Base-by-base conservation (phyloP, 2,797 vertebrate genomes). In the Catharus ustulatus region DNA sequence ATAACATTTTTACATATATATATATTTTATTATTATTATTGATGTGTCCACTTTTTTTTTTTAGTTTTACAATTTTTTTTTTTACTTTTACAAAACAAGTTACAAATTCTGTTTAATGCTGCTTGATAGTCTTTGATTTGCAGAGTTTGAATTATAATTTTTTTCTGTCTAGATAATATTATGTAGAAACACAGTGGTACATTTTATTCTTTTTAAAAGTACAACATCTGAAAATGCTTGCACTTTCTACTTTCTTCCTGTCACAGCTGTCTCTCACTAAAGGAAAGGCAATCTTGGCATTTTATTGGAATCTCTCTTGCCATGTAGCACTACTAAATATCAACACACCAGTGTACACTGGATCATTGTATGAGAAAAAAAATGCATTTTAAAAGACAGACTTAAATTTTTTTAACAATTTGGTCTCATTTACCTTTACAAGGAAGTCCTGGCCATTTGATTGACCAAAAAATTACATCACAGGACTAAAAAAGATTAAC, bases 381-480 rank as follows among this genome's bases (percentile, higher is more conserved):
- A 45, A 5, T 55, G 24, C 24, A 63, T 89, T 73, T 85, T 55
- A 79, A 73, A 86, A 59, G 30, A 59, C 11, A 38, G 12, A 24
- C 5, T 85, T 61, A 22, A 76, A 30, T 57, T 72, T 69, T 24
- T 58, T 68, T 48, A 64, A n/a, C 34, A 48, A 34, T 85, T 62
- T 27, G 66, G 36, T 57, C 66, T 92, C 84, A 30, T 74, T 80
- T 87, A 92, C 91, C 87, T 71, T 73, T n/a, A 30, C 49, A 64
- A 0, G 0, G 51, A 80, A 93, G 64, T 49, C n/a, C 72, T 68
- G 61, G 16, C 71, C 1, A 0, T 59, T 71, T 1, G 0, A 63
- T 0, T 68, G 84, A 75, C 3, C 2, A 85, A 72, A 79, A 84
- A 85, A 85, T 82, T 62, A 68, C 79, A 92, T 71, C 84, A 80